Evolutionary conservation across 2,888 invertebrate genomes (phyloP), one percentile per base, ranked within the genome.

Genomic region (Drosophila falleni): DNA sequence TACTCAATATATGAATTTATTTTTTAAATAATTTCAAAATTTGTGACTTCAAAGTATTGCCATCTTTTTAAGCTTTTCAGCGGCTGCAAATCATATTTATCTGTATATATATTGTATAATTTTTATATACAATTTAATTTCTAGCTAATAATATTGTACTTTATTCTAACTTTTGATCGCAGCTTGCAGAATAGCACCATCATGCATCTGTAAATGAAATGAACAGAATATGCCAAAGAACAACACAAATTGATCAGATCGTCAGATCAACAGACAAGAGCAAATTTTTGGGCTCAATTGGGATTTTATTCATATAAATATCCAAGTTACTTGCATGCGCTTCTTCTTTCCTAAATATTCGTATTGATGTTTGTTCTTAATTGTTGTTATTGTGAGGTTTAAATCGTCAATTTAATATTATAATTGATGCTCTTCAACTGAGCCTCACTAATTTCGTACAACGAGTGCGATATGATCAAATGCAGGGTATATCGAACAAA

Each of bases 101-200:
- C 5, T 49, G 16, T 16, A 10, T 47, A 10, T 47, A 46, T 47
- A 16, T 31, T 47, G 15, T 16, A 31, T 47, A 47, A 15, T 47
- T 15, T 15, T 47, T 37, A 42, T 46, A 26, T 64, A 35, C 15
- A 33, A 58, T 53, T 29, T 19, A 13, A 49, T 53, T 26, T n/a
- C 47, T 19, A 76, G 67, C 70, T 84, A 82, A 89, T 73, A 51
- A 74, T 70, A 72, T 70, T 76, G 11, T 66, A 65, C 79, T 67
- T 67, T 67, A 68, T 74, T 74, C 60, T 60, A 73, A 61, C 61
- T 79, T 80, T 81, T 76, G 75, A 80, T 81, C 86, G 77, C 91
- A 93, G 93, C 91, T 92, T 92, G 88, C 92, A 93, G 91, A 93
- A 92, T 90, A 93, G 92, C 91, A 93, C 93, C 89, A 91, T 93